These are phyloP conservation scores for Oreonectes daqikongensis DNA, from an alignment of 2,797 vertebrate species.

Conservation along the genomic window DNA sequence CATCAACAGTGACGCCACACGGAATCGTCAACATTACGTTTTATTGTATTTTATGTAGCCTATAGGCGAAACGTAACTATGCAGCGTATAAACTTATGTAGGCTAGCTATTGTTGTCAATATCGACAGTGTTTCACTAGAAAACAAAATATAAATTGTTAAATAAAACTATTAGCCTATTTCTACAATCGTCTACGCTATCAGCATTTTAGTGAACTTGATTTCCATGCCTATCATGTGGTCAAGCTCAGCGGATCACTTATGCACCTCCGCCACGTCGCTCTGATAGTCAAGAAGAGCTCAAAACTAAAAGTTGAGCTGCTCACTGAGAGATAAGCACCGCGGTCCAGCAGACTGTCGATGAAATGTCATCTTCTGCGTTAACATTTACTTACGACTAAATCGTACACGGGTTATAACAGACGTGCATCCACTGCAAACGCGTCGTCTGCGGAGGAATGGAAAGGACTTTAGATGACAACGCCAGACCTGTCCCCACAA, in stretches of 20 bases:
- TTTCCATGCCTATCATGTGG: background rate
- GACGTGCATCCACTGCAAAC: slow-evolving; percentile 1
- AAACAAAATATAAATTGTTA: no score
- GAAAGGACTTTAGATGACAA: background rate
- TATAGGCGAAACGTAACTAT: background rate
- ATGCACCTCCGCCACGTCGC: background rate
- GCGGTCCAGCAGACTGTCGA: background rate
- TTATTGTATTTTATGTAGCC: background rate
- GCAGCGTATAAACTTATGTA: slow-evolving; percentile 12
- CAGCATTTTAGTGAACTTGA: background rate
- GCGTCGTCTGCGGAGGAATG: background rate
- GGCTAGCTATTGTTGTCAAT: background rate
- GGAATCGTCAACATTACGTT: background rate
- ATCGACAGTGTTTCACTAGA: background rate
- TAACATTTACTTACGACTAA: background rate
- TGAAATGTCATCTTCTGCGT: background rate
- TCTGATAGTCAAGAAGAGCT: no score
- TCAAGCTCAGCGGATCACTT: background rate
- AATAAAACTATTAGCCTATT: no score
- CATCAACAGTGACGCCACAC: background rate
- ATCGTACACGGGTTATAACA: background rate
- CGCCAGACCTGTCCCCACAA: slow-evolving; percentile 16
- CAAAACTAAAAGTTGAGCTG: slow-evolving; percentile 36
- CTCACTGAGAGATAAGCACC: background rate
- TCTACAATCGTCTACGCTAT: background rate